phyloP scores from a whole-genome alignment of 2,888 invertebrate genomes.

The Allacma fusca region DNA sequence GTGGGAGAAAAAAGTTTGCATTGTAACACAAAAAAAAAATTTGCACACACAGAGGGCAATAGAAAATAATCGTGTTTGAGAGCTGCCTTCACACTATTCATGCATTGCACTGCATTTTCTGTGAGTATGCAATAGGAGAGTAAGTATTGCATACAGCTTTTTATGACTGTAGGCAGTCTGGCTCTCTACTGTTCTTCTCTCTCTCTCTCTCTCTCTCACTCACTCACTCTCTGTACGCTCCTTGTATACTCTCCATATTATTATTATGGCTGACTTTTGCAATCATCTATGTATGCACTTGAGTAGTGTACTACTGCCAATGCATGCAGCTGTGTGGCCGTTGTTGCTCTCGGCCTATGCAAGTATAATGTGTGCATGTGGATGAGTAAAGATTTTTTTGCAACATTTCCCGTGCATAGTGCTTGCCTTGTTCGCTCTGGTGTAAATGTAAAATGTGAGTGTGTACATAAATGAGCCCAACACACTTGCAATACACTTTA shows the following conservation, averaged over 20 bases:
- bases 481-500: too few relatives aligned
- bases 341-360: not conserved
- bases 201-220: conserved; percentile 3
- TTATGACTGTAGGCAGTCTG: conserved; percentile 44
- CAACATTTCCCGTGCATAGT: not conserved
- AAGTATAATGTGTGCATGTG: conserved; percentile 1
- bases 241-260: conserved; percentile 2
- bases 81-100: conserved; percentile 11
- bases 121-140: conserved; percentile 4
- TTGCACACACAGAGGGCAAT: conserved; percentile 13
- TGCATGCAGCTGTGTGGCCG: conserved; percentile 6
- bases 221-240: not conserved
- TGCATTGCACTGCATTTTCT: not conserved
- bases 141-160: conserved; percentile 41
- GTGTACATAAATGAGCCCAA: too few relatives aligned
- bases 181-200: conserved; percentile 32
- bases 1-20: conserved; percentile 12
- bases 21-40: conserved; percentile 2
- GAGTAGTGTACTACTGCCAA: not conserved
- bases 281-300: not conserved
- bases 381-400: conserved; percentile 1
- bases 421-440: not conserved
- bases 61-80: conserved; percentile 12
- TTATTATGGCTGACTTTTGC: conserved; percentile 12
- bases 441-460: too few relatives aligned